Conservation (phyloP, 1,140 invertebrate genomes). For the Asobara japonica region DNA sequence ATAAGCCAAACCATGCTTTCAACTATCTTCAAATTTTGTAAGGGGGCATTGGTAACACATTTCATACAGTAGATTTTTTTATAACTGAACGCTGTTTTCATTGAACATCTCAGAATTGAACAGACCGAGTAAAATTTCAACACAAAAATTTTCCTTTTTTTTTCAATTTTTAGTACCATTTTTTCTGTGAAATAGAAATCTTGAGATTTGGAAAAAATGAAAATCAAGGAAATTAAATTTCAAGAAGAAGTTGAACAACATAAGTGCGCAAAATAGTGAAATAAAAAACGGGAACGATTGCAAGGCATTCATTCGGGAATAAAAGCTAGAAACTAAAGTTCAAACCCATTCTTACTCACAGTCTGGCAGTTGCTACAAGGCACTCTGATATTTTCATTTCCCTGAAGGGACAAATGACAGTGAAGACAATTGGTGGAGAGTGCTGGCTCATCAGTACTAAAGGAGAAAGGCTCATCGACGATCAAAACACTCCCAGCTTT, state of each 20-base stretch:
- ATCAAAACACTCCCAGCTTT: conserved; percentile 63
- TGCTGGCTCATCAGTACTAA: conserved; percentile 59
- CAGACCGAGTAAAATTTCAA: too few relatives aligned
- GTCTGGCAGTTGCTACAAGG: conserved; percentile 68
- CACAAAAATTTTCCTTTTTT: too few relatives aligned
- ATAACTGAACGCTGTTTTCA: too few relatives aligned
- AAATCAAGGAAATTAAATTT: background rate
- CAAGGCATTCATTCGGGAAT: background rate
- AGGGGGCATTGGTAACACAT: too few relatives aligned
- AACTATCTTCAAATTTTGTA: background rate
- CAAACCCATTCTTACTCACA: conserved; percentile 50
- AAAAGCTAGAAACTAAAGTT: conserved; percentile 5
- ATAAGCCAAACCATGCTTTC: conserved; percentile 34
- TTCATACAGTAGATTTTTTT: too few relatives aligned
- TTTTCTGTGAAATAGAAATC: too few relatives aligned
- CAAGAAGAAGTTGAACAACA: too few relatives aligned
- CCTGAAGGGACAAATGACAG: conserved; percentile 61
- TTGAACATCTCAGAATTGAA: too few relatives aligned
- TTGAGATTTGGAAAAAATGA: too few relatives aligned
- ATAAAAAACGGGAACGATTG: background rate
- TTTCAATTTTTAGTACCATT: too few relatives aligned
- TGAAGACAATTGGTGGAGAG: conserved; percentile 66
- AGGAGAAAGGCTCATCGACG: conserved; percentile 63
- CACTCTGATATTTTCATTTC: conserved; percentile 49
- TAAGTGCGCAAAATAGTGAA: too few relatives aligned